Evolutionary conservation across 2,888 invertebrate species (phyloP), one percentile per base, ranked within the genome.

Genomic region (Xanthia icteritia): DNA sequence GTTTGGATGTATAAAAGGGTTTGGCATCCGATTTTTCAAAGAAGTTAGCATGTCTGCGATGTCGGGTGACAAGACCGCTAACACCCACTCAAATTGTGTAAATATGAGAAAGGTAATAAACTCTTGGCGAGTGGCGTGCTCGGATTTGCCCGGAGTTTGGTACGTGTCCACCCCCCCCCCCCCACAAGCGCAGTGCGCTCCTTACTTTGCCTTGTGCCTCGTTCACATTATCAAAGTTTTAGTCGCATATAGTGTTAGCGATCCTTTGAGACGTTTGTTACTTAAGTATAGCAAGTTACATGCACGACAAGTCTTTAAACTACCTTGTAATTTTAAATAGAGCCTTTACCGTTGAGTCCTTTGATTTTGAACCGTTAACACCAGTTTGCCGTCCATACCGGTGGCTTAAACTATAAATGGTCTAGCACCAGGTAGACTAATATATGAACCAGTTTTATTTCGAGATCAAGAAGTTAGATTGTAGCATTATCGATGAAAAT

Each of bases 21-120:
- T 69, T 69, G 61, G 31, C 42, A 66, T 81, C 39, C 27, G 27
- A 77, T 76, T 81, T 76, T 83, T 79, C 64, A 73, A 81, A 83
- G 77, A 84, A 84, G 66, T 87, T 91, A 89, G 87, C 89, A 89
- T 84, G 88, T 85, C 86, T 82, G 79, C 73, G 88, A 84, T 88
- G 88, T 88, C 81, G 75, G 78, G 89, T 91, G 88, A 79, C 91
- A 91, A 92, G 92, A 92, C 92, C 92, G 91, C 92, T 92, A 93
- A 94, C 94, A 94, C 94, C 92, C 93, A 93, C 94, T 94, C 91
- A 90, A 94, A 93, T 94, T 93, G 94, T 95, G 94, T 94, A 95
- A 95, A 95, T 95, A 95, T 95, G 94, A 95, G 94, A 93, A 92
- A 93, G 94, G 94, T 94, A 95, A 95, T 96, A 96, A 95, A 95